Base-by-base conservation (phyloP, 2,888 invertebrate species). In the Conistra vaccinii region DNA sequence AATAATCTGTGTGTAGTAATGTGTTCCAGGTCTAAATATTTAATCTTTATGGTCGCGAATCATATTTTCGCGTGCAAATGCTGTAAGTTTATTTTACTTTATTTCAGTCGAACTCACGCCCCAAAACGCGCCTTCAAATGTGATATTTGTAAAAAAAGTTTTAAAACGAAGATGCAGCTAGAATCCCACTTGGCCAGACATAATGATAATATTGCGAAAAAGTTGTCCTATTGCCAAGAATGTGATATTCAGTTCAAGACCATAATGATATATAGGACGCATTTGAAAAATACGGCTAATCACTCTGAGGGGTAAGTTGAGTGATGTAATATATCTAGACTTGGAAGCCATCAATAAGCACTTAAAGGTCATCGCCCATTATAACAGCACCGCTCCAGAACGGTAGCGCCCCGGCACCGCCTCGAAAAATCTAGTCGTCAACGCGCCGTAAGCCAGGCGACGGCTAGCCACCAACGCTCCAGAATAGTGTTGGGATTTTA, bases 101-200 rank as follows among this genome's bases (percentile, higher is more conserved):
- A 17, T 60, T 69, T 29, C 53, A 71, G 70, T 9, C 67, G 70
- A 1, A 53, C 29, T 1, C 70, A 71, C 39, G 39, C 12, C 3
- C 1, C 29, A 29, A n/a, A 39, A 20, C 67, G 70, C 9, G 67
- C 67, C 0, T 71, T 53, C 12, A 71, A 67, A n/a, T 71, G 70
- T 17, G 70, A 70, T 4, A 70, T 70, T 51, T 70, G 70, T 23
- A 70, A 70, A 39, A 70, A 70, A 14, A 17, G 70, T 17, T 70
- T 70, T 17, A 51, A 51, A 39, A 70, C 70, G 0, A 70, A 70
- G 0, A 10, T 10, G 12, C 26, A 51, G 26, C 0, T 51, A 0
- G 70, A 70, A 23, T 70, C 70, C 6, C 70, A 70, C 17, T 29
- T 70, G 39, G 26, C 17, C 1, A 26, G 70, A 7, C 70, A 70